phyloP scores from a whole-genome alignment of 1,140 invertebrate species.

The Drosophila busckii region DNA sequence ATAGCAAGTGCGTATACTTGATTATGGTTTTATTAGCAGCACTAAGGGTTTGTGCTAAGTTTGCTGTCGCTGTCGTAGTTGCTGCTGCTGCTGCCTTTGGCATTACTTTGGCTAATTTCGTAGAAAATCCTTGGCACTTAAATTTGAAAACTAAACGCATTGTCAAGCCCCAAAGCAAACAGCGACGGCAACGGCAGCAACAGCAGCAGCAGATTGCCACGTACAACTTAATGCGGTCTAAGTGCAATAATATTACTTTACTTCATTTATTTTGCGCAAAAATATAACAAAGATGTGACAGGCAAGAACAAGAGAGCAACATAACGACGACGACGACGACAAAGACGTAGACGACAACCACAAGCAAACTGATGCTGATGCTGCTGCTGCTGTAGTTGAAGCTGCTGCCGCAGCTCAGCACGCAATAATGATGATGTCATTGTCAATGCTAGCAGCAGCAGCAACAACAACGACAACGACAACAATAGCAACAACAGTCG shows the following conservation, averaged over 20 bases:
- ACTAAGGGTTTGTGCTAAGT: conserved; percentile 5
- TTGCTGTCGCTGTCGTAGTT: neutral
- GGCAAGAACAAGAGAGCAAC: conserved; percentile 34
- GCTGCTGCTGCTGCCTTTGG: conserved; percentile 23
- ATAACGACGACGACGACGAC: conserved; percentile 7
- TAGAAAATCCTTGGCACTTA: conserved; percentile 67
- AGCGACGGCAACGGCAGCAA: neutral
- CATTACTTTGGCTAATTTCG: conserved; percentile 68
- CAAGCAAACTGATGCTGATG: conserved; percentile 37
- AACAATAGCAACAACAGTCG: conserved; percentile 7
- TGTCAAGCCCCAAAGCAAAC: neutral
- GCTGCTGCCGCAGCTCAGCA: conserved; percentile 43
- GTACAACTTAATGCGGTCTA: conserved; percentile 76
- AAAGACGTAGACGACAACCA: conserved; percentile 11
- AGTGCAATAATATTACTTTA: conserved; percentile 78
- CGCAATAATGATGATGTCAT: conserved; percentile 78
- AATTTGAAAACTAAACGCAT: conserved; percentile 70
- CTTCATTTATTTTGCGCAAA: conserved; percentile 77
- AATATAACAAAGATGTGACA: conserved; percentile 77
- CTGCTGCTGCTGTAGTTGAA: conserved; percentile 9
- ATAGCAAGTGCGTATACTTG: conserved; percentile 62
- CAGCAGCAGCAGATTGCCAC: conserved; percentile 60
- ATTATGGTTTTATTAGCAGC: conserved; percentile 73
- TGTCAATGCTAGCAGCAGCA: conserved; percentile 60
- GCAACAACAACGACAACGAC: conserved; percentile 21